Evolutionary conservation across 2,797 vertebrate species (phyloP), one percentile per base, ranked within the genome.

Genomic region (Myripristis jacobus): DNA sequence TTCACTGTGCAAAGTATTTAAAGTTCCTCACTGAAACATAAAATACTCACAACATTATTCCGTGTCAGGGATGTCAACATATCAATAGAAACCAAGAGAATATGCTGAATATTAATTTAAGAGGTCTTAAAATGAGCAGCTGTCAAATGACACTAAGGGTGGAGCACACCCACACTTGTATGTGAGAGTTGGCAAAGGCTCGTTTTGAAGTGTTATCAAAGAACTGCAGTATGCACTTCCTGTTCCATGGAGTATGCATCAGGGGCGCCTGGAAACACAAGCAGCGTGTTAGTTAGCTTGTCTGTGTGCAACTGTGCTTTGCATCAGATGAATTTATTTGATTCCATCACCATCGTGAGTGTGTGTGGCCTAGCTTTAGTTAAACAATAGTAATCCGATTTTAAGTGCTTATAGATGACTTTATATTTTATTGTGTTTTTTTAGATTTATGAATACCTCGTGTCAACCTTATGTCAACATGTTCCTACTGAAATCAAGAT

Each of bases 151-250:
- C 90, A 75, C 60, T 75, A 86, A 86, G 82, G 77, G 81, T 81
- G 87, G 67, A 84, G 79, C 77, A 83, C 88, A 74, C 80, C 85
- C 80, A 86, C 83, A 84, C 81, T 77, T 88, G 83, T 77, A 47
- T 73, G 70, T 29, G 53, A 70, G 85, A 88, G 83, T 86, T 92
- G 88, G 91, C 88, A 87, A 76, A 84, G 87, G 85, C 88, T 89
- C 82, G 70, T 87, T 85, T 79, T 79, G 81, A 88, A 91, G 88
- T 88, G 84, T 91, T 93, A 93, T 93, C 92, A 92, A 91, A 94
- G 89, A 78, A 65, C 66, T 65, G 63, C 91, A 91, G 86, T 86
- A 57, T 82, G 82, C 44, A 79, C 83, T 82, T 82, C 78, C 66
- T 82, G 84, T 83, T 89, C 80, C 73, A 46, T 75, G 63, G 77